Conservation (phyloP, 2,888 invertebrate genomes). For the Fragum whitleyi region DNA sequence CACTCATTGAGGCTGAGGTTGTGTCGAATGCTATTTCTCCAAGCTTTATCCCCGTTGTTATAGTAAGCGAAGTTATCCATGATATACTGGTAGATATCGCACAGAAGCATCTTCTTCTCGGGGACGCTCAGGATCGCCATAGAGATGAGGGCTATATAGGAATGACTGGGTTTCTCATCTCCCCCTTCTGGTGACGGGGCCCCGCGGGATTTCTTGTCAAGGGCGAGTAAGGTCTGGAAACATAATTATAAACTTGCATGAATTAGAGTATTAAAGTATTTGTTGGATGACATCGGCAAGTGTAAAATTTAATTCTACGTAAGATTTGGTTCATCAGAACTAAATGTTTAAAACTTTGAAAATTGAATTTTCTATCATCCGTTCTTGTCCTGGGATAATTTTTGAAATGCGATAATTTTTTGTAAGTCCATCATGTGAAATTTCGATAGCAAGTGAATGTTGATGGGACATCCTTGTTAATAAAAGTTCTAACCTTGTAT, state of each 20-base stretch:
- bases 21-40: conserved; percentile 84
- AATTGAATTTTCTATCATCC: background rate
- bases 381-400: too few relatives aligned
- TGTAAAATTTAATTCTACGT: background rate
- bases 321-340: background rate
- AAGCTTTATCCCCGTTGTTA: conserved; percentile 80
- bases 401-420: too few relatives aligned
- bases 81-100: conserved; percentile 83
- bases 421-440: too few relatives aligned
- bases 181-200: conserved; percentile 6
- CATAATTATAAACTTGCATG: background rate
- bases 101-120: conserved; percentile 80
- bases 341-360: background rate
- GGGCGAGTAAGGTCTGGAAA: conserved; percentile 50
- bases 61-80: conserved; percentile 81
- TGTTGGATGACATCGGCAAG: too few relatives aligned
- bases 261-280: background rate
- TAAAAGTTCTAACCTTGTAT: too few relatives aligned
- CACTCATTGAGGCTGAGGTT: conserved; percentile 83
- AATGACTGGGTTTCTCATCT: conserved; percentile 78
- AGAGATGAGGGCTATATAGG: conserved; percentile 83
- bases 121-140: conserved; percentile 82
- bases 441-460: too few relatives aligned
- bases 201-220: conserved; percentile 52
- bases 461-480: too few relatives aligned